Evolutionary conservation across 2,797 vertebrate species (phyloP).

Genomic region (Natrix natrix): DNA sequence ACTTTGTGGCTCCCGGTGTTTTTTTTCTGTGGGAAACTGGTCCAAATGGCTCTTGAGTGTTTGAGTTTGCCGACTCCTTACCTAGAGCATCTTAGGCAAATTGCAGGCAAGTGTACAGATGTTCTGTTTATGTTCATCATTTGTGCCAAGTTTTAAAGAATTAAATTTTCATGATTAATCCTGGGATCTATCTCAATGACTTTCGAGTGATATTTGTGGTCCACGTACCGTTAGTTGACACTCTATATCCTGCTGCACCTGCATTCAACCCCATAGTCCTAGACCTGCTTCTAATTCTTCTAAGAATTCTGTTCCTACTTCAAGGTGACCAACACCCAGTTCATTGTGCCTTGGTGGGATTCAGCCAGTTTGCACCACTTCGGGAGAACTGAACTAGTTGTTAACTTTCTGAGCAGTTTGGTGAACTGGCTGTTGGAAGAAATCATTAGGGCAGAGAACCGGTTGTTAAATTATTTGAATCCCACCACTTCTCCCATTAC

Average conservation of each 20-base stretch:
- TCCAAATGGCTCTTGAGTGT: too few species aligned
- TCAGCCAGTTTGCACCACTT: too few species aligned
- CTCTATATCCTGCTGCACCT: background rate
- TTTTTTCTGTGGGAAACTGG: too few species aligned
- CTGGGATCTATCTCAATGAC: background rate
- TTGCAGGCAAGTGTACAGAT: background rate
- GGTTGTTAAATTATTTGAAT: too few species aligned
- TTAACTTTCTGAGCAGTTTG: too few species aligned
- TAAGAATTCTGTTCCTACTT: background rate
- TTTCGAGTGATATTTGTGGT: background rate
- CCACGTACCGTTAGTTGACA: background rate
- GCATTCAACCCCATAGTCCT: background rate
- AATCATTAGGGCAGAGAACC: too few species aligned
- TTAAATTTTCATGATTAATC: background rate
- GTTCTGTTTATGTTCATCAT: background rate
- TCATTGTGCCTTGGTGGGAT: background rate
- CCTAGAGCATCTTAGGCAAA: background rate
- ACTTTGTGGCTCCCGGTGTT: too few species aligned
- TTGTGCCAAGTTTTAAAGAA: background rate
- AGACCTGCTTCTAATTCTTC: background rate
- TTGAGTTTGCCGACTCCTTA: background rate
- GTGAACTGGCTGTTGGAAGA: too few species aligned
- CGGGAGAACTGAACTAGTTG: too few species aligned
- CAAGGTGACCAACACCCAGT: background rate
- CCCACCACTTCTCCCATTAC: background rate